These are phyloP conservation scores for Danaus melanippus DNA, from an alignment of 1,140 invertebrate species.

Conservation along the genomic window DNA sequence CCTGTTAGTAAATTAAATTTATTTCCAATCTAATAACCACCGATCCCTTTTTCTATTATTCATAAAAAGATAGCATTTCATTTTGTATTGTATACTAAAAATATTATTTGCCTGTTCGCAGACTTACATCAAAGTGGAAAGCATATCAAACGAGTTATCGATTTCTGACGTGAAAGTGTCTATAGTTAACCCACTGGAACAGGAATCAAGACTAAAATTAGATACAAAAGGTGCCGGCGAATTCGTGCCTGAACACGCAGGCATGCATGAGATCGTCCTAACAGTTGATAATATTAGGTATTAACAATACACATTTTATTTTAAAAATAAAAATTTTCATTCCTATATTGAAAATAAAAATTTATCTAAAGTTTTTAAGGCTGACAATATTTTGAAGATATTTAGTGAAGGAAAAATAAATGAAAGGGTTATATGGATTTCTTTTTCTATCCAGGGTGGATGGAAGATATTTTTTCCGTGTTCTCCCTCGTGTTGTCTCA, in stretches of 20 bases:
- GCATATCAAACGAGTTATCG: constrained; percentile 84
- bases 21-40: neutral
- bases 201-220: constrained; percentile 76
- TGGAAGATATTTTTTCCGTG: constrained; percentile 85
- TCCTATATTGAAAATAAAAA: no score
- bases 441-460: constrained; percentile 51
- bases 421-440: neutral
- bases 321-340: no score
- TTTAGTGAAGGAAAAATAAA: no score
- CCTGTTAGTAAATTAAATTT: constrained; percentile 74
- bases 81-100: neutral
- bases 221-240: constrained; percentile 82
- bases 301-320: neutral
- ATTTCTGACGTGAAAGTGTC: constrained; percentile 85
- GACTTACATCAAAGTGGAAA: constrained; percentile 87
- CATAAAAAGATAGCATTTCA: neutral
- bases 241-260: constrained; percentile 91
- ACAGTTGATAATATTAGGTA: constrained; percentile 74
- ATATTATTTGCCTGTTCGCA: constrained; percentile 56
- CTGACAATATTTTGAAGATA: no score
- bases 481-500: constrained; percentile 86
- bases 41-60: neutral
- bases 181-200: constrained; percentile 82
- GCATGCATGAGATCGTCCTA: constrained; percentile 88
- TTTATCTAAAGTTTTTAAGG: no score